Evolutionary conservation across 1,140 invertebrate genomes (phyloP).

Genomic region (Octopus bimaculoides): DNA sequence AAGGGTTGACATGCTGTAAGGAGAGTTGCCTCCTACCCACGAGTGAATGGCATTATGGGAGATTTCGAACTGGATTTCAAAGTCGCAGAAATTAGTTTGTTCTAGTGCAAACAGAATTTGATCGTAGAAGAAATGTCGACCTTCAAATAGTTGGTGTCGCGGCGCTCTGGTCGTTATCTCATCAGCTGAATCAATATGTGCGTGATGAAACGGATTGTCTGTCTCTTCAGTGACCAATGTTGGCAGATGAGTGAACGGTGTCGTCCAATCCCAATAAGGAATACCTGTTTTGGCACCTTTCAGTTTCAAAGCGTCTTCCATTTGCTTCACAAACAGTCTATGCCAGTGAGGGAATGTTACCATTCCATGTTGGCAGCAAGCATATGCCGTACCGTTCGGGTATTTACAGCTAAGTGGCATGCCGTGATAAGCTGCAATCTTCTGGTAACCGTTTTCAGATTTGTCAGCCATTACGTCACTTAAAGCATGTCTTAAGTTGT

Average conservation of each 20-base stretch:
- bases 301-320: conserved; percentile 19
- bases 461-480: conserved; percentile 12
- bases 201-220: conserved; percentile 21
- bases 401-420: conserved; percentile 13
- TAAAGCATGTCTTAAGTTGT: conserved; percentile 22
- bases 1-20: conserved; percentile 22
- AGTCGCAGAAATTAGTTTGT: conserved; percentile 25
- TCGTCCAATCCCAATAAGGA: conserved; percentile 35
- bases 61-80: conserved; percentile 30
- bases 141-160: conserved; percentile 21
- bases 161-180: conserved; percentile 17
- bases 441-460: conserved; percentile 18
- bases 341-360: conserved; percentile 33
- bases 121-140: conserved; percentile 27
- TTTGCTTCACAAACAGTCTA: conserved; percentile 18
- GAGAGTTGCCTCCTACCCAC: conserved; percentile 23
- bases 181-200: conserved; percentile 1
- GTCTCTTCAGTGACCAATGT: conserved; percentile 19
- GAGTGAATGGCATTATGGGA: conserved; percentile 30
- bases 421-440: conserved; percentile 16
- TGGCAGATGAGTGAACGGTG: conserved; percentile 25
- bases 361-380: conserved; percentile 28
- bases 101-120: conserved; percentile 27
- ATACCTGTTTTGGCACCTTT: conserved; percentile 25
- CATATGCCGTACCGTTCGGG: conserved; percentile 13